phyloP scores from a whole-genome alignment of 92 coral and sea anemone species.

The Galaxea fascicularis region DNA sequence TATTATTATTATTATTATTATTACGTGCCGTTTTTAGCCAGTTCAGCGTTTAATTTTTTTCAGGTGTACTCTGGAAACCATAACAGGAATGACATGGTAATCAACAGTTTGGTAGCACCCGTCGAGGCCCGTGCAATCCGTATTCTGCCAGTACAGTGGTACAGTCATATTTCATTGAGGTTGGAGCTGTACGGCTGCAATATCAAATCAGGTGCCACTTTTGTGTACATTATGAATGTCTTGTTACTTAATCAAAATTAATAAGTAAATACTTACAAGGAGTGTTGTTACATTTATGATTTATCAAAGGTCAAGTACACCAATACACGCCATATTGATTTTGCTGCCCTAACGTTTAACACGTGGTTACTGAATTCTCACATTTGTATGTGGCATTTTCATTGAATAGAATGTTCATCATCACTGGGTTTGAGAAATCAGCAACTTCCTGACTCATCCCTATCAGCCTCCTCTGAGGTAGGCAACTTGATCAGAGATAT shows the following conservation, averaged over 20 bases:
- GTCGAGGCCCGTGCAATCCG: background rate
- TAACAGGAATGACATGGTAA: background rate
- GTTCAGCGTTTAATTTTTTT: no score
- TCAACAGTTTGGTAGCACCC: background rate
- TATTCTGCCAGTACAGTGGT: background rate
- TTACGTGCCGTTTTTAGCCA: no score
- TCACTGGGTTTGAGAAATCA: background rate
- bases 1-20: no score
- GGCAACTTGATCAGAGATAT: no score
- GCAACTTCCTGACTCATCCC: background rate
- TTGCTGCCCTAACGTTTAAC: background rate
- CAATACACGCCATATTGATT: no score
- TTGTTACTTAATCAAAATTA: background rate
- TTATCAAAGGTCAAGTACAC: no score
- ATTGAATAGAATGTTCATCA: background rate
- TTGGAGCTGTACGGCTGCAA: background rate
- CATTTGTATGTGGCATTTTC: background rate
- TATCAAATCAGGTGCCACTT: background rate
- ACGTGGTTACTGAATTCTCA: background rate
- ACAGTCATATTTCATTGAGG: background rate
- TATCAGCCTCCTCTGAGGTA: background rate
- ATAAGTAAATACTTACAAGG: no score
- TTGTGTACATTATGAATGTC: background rate
- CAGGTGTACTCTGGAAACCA: background rate
- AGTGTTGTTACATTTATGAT: no score